Base-by-base conservation (phyloP, 92 coral and sea anemone genomes). In the Porites rus region DNA sequence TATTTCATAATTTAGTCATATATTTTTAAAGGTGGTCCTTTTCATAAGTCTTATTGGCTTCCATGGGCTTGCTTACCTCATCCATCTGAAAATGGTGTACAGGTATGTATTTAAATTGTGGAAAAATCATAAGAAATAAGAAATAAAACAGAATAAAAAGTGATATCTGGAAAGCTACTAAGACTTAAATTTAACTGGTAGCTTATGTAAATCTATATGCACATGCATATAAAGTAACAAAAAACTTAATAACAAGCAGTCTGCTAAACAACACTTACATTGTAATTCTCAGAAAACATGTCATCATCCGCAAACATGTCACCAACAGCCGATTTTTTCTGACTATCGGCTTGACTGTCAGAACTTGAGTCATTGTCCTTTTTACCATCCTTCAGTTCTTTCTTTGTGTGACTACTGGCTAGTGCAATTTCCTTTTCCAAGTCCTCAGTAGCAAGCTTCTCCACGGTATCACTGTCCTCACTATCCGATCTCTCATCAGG, bases 301-400 rank as follows among this genome's bases (percentile, higher is more conserved):
- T 97, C 98, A 77, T 92, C 99, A 38, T 81, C 95, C 25, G 93
- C 97, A 90, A 97, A 90, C 98, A 97, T 95, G 64, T 97, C 99
- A 83, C 91, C 96, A 31, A 83, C 92, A 68, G 87, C 20, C 28
- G 85, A 71, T 58, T 69, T 70, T 52, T 68, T 63, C 72, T 66
- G 72, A 64, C 52, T 24, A 11, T 52, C 69, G 86, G 73, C 69
- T 89, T 91, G 20, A 68, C 24, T 6, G 50, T 77, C 31, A 70
- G 84, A 60, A 69, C 71, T 51, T 63, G 68, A 53, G 19, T 76
- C 14, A 60, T 66, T 74, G 63, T 88, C 52, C 62, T 80, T 78
- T 51, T 75, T 77, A 24, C 65, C 93, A 65, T 81, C 79, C 19
- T 71, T 83, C 17, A 83, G 31, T 21, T 51, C 61, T 60, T 77